Conservation (phyloP, 2,888 invertebrate species). For the Dicranocentrus wangi region DNA sequence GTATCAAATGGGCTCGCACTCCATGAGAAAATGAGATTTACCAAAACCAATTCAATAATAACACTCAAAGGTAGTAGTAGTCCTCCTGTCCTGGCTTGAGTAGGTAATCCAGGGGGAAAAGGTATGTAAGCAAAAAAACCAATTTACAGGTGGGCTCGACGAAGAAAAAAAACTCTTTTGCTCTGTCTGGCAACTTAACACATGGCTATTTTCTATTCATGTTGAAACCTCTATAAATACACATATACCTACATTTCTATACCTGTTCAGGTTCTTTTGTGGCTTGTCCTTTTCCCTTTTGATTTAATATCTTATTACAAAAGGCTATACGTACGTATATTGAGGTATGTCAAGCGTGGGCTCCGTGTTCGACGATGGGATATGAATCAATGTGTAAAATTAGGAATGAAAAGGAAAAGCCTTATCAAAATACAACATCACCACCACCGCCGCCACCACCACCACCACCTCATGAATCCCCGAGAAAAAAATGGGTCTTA, state of each 20-base stretch:
- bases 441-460: too few relatives aligned
- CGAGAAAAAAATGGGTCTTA: slow-evolving; percentile 23
- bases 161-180: too few relatives aligned
- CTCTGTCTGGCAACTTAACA: too few relatives aligned
- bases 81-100: too few relatives aligned
- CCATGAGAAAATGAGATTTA: slow-evolving; percentile 55
- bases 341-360: slow-evolving; percentile 11
- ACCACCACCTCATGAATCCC: too few relatives aligned
- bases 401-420: slow-evolving; percentile 46
- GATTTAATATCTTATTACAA: slow-evolving; percentile 57
- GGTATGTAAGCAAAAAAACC: neutral
- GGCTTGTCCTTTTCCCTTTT: slow-evolving; percentile 15
- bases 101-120: too few relatives aligned
- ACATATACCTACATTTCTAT: neutral
- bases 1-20: slow-evolving; percentile 41
- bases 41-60: slow-evolving; percentile 46
- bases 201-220: too few relatives aligned
- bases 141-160: slow-evolving; percentile 8
- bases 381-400: slow-evolving; percentile 53
- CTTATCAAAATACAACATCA: slow-evolving; percentile 45
- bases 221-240: too few relatives aligned
- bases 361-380: neutral
- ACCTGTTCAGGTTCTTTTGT: slow-evolving; percentile 48
- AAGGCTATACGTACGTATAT: slow-evolving; percentile 14
- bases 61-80: neutral